Evolutionary conservation across 2,113 vertebrate species (phyloP).

Genomic region (Chloebia gouldiae): DNA sequence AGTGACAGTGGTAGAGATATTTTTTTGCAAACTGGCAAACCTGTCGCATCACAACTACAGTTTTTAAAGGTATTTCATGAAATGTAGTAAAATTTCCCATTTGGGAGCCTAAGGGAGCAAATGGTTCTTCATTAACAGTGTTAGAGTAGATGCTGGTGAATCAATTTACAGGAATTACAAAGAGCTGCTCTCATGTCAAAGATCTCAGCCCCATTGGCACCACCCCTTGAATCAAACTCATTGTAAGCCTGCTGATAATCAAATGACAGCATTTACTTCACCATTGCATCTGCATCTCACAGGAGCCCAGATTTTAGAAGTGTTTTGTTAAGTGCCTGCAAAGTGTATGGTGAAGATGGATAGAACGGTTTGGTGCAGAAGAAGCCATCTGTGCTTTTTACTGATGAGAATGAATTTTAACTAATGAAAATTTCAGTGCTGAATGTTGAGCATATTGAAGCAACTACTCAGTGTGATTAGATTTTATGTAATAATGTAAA

Average conservation of each 20-base stretch:
- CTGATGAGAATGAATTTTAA: conserved; percentile 23
- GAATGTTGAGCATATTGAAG: neutral
- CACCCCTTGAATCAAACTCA: neutral
- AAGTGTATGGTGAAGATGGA: neutral
- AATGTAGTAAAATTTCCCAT: neutral
- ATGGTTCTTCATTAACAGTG: neutral
- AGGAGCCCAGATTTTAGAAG: neutral
- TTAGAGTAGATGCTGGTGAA: neutral
- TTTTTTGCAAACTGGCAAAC: neutral
- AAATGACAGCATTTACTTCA: neutral
- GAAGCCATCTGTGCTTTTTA: conserved; percentile 35
- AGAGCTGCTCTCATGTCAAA: neutral
- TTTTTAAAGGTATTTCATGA: neutral
- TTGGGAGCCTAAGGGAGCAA: neutral
- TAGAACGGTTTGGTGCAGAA: neutral
- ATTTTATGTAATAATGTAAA: neutral
- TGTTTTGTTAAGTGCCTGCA: neutral
- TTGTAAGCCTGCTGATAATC: neutral
- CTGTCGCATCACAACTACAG: neutral
- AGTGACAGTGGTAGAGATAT: neutral
- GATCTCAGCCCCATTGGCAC: neutral
- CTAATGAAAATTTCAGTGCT: conserved; percentile 17
- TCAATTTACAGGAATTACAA: neutral
- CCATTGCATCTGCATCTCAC: neutral
- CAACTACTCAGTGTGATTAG: neutral